Base-by-base conservation (phyloP, 2,797 vertebrate genomes). In the Pteropus rufus region DNA sequence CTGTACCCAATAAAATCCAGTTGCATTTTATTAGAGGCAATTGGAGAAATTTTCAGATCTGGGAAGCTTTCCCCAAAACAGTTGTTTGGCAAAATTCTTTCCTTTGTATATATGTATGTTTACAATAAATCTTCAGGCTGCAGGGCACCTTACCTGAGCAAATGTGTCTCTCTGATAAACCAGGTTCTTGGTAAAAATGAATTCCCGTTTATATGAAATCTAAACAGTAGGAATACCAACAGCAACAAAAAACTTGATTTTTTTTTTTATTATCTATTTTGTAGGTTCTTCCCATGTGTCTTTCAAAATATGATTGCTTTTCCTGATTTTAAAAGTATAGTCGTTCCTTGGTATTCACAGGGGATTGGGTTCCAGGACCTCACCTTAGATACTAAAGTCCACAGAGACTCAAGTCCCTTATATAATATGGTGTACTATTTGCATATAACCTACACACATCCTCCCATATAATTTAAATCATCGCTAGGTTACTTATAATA, bases 21-120 rank as follows among this genome's bases (percentile, higher is more conserved):
- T 62, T 91, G 36, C 58, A 36, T 93, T 92, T 82, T 31, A 46
- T 56, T 58, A 82, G 56, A 44, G 79, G 26, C 29, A 29, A 44
- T 44, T 62, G 29, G 39, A 93, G 73, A 91, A 54, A 70, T 44
- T 75, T 58, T 65, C 34, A 89, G 86, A 31, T 26, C 46, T 11
- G 1, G 56, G 52, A 96, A 65, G 49, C 26, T 69, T 73, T 86
- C 41, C 21, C 73, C 84, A 46, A 89, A 94, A 90, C 49, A 80
- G 91, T 86, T 84, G 70, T 92, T 94, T 75, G 85, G 34, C 24
- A 80, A 73, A 94, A 76, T 86, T 83, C 82, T 93, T 91, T 95
- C 79, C 64, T 93, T 94, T 75, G 16, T 93, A 1, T 60, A 5
- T n/a, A 16, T 44, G 23, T 72, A 7, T 79, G 36, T 85, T 94